phyloP scores from a whole-genome alignment of 2,888 invertebrate species.

The Herminia tarsipennalis region DNA sequence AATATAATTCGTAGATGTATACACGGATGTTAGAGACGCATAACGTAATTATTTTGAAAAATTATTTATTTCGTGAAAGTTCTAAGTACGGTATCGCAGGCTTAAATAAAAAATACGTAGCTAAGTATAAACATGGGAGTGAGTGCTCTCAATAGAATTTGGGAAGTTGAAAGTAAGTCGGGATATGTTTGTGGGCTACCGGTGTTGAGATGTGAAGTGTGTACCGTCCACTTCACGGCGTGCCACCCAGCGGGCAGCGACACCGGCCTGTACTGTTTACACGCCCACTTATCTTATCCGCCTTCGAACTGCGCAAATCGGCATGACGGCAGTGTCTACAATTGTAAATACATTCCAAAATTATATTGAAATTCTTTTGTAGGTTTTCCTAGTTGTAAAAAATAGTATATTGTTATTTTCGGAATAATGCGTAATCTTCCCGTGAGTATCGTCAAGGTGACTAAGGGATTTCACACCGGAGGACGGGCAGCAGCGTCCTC shows the following conservation, averaged over 20 bases:
- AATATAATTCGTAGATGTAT: too few relatives aligned
- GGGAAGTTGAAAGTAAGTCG: slow-evolving; percentile 68
- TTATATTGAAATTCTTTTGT: background rate
- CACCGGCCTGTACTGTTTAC: slow-evolving; percentile 47
- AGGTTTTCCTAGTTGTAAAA: background rate
- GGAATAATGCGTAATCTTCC: too few relatives aligned
- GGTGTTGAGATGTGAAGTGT: slow-evolving; percentile 74
- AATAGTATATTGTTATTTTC: background rate
- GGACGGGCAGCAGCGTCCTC: too few relatives aligned
- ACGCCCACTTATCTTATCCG: slow-evolving; percentile 50
- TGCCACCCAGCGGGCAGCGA: slow-evolving; percentile 69
- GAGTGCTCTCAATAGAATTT: slow-evolving; percentile 64
- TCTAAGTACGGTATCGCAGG: background rate
- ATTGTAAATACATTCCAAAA: background rate
- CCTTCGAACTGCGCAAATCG: slow-evolving; percentile 55
- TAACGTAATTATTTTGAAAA: too few relatives aligned
- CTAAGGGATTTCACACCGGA: too few relatives aligned
- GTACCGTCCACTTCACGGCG: slow-evolving; percentile 72
- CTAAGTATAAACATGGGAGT: slow-evolving; percentile 33
- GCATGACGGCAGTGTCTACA: slow-evolving; percentile 23
- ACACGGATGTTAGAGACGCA: too few relatives aligned
- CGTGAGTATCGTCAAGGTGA: too few relatives aligned
- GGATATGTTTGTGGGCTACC: slow-evolving; percentile 79
- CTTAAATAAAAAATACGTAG: slow-evolving; percentile 6
- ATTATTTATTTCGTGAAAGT: background rate